Evolutionary conservation across 1,140 invertebrate genomes (phyloP).

Genomic region (Thereuonema tuberculata): DNA sequence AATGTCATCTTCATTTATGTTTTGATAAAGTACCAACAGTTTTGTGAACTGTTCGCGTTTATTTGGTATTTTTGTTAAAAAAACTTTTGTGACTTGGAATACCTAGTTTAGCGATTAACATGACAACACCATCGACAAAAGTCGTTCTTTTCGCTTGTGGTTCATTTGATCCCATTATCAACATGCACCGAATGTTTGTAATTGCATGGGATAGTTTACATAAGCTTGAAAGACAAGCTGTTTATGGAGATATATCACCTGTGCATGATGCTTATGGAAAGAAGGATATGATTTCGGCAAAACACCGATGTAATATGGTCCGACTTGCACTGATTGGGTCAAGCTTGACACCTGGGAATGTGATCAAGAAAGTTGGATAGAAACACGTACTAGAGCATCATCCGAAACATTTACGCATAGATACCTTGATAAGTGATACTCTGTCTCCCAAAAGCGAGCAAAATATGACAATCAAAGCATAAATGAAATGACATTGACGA

Average conservation of each 20-base stretch:
- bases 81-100: no score
- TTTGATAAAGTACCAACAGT: no score
- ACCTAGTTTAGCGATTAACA: no score
- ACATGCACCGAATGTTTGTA: no score
- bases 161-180: no score
- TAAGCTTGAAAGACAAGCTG: slow-evolving; percentile 53
- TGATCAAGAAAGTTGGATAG: slow-evolving; percentile 60
- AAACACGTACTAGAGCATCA: slow-evolving; percentile 72
- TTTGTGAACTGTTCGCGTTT: no score
- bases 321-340: slow-evolving; percentile 55
- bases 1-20: no score
- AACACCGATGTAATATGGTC: slow-evolving; percentile 70
- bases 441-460: slow-evolving; percentile 25
- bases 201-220: slow-evolving; percentile 77
- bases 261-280: slow-evolving; percentile 86
- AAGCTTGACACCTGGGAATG: slow-evolving; percentile 55
- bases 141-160: no score
- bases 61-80: no score
- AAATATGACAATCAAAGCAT: slow-evolving; percentile 14
- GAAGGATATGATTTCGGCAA: slow-evolving; percentile 57
- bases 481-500: slow-evolving; percentile 1
- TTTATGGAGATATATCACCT: slow-evolving; percentile 84
- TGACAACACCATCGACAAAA: no score
- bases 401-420: slow-evolving; percentile 36
- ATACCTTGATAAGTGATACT: slow-evolving; percentile 4